Evolutionary conservation across 2,797 vertebrate genomes (phyloP), one percentile per base, ranked within the genome.

Genomic region (Presbytis comata): DNA sequence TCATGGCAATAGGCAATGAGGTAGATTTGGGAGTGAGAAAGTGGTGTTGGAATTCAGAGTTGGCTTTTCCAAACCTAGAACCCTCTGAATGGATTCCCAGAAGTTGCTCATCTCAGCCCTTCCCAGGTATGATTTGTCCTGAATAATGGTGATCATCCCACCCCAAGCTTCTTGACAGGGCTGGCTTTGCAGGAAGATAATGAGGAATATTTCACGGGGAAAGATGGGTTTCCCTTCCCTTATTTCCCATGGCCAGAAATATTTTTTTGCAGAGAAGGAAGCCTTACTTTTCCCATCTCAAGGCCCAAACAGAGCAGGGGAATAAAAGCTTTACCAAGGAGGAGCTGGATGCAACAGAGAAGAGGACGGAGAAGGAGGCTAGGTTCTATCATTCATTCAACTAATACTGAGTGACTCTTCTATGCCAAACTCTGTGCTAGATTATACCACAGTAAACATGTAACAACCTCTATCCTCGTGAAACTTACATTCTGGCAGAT

Each of bases 201-300:
- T 39, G 67, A 83, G 59, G 44, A 74, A 28, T 67, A 53, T 89
- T 93, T 93, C 46, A 50, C 13, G 67, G n/a, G 12, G 5, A 14
- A 86, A 64, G 4, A 16, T 61, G 36, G 79, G 46, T 70, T 89
- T 21, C 19, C 19, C 57, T 70, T 24, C 11, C n/a, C 30, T 24
- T 82, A 28, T 61, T 93, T 96, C 50, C 22, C 50, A 8, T 44
- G 64, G 36, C 55, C 44, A 86, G 80, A 89, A 93, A 89, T 78
- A 30, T 26, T 26, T 89, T 83, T 96, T 91, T 39, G 6, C 22
- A 80, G 53, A 92, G 76, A 92, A 93, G 61, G 55, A 82, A 95
- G 55, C 6, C 67, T 48, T 55, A 50, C 11, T 79, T 82, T 95
- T 64, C 50, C 74, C 12, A n/a, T 67, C 22, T 59, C 84, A 70